Base-by-base conservation (phyloP, 2,888 invertebrate species). In the Dexiosoma caninum region DNA sequence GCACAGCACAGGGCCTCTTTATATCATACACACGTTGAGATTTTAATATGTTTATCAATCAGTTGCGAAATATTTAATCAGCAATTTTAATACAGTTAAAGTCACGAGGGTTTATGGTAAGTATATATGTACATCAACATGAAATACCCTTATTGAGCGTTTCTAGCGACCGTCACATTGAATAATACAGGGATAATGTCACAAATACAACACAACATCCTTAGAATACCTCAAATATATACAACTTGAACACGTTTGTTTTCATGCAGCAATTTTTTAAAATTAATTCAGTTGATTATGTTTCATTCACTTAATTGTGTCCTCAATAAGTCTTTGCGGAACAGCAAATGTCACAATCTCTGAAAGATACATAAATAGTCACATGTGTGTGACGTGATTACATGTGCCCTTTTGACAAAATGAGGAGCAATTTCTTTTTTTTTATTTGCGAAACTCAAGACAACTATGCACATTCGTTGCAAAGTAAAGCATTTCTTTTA, bases 211-310 rank as follows among this genome's bases (percentile, higher is more conserved):
- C 60, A 66, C n/a, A n/a, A n/a, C n/a, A n/a, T 60, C 23, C 30
- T 35, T 2, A 77, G 60, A 46, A 21, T 49, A 55, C 23, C 32
- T 23, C n/a, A 79, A 53, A 35, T 9, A 27, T 40, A 23, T n/a
- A n/a, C 42, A 53, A 75, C 75, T 75, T 70, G 35, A 67, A 64
- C 72, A 81, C 66, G 80, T 60, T 44, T 62, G 23, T 75, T 76
- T 66, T 53, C 32, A 21, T 62, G 44, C 49, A 37, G 59, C 40
- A 37, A 44, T 12, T 37, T 35, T 55, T 55, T 12, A 19, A 53
- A 35, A 53, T 62, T 32, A 42, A 53, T 42, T 16, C 32, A n/a
- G 9, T 32, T 62, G 9, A 60, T 23, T 16, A 44, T 16, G 10
- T n/a, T 44, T 49, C 40, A 53, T 42, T 40, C 23, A 35, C 10